Conservation (phyloP, 2,797 vertebrate species). For the Alosa sapidissima region DNA sequence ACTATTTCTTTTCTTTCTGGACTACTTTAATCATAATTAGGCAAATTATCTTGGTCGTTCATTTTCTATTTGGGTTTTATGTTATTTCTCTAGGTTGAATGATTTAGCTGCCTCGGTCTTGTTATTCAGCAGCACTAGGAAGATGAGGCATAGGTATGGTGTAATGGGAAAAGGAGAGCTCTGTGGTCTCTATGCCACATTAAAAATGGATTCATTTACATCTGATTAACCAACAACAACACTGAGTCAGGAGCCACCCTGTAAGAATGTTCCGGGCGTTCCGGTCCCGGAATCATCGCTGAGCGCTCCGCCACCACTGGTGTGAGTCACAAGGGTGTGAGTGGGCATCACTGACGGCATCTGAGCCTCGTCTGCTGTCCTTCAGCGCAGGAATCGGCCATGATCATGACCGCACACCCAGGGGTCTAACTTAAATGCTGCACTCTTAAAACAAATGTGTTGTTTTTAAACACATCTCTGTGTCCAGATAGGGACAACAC, state of each 20-base stretch:
- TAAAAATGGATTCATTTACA: not conserved
- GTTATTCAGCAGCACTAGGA: not conserved
- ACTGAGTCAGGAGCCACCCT: not conserved
- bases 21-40: too few species aligned
- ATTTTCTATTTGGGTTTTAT: too few species aligned
- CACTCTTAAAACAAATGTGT: too few species aligned
- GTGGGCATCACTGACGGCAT: not conserved
- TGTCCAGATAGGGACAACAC: too few species aligned
- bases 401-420: not conserved
- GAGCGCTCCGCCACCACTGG: not conserved
- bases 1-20: too few species aligned
- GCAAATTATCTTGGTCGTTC: too few species aligned
- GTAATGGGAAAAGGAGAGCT: not conserved
- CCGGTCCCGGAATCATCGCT: not conserved
- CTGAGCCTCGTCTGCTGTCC: not conserved
- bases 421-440: too few species aligned
- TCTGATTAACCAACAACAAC: not conserved
- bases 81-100: too few species aligned
- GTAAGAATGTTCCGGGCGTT: not conserved
- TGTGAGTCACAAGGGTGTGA: not conserved
- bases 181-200: not conserved
- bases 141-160: not conserved
- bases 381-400: not conserved
- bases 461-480: too few species aligned
- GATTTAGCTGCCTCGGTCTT: too few species aligned